Evolutionary conservation across 2,888 invertebrate species (phyloP).

Genomic region (Amphipyra berbera): DNA sequence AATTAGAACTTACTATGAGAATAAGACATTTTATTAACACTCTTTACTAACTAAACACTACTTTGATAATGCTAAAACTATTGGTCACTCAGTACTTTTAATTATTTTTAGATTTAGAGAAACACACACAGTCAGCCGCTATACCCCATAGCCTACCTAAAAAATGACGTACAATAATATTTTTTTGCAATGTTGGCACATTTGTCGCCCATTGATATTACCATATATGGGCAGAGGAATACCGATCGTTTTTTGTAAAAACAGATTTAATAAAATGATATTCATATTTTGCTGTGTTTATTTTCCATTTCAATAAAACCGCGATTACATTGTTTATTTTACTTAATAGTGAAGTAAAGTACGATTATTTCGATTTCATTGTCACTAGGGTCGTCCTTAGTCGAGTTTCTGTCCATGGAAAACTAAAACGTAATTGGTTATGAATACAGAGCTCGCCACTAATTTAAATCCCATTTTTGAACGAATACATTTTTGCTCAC

Average conservation of each 20-base stretch:
- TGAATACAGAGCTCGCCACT: slow-evolving; percentile 8
- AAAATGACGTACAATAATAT: slow-evolving; percentile 80
- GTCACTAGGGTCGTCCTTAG: background rate
- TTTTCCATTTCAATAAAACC: background rate
- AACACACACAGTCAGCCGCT: slow-evolving; percentile 87
- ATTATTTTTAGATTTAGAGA: slow-evolving; percentile 75
- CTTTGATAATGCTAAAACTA: slow-evolving; percentile 69
- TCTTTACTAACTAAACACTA: slow-evolving; percentile 76
- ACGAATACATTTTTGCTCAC: slow-evolving; percentile 43
- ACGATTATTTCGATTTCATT: background rate
- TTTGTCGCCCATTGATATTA: slow-evolving; percentile 69
- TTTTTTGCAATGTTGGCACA: slow-evolving; percentile 72
- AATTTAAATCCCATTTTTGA: slow-evolving; percentile 27
- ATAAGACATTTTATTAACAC: slow-evolving; percentile 82
- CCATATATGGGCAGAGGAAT: slow-evolving; percentile 76
- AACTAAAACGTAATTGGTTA: background rate
- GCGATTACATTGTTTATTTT: background rate
- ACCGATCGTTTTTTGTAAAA: slow-evolving; percentile 15
- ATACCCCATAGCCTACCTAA: slow-evolving; percentile 78
- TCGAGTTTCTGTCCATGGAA: slow-evolving; percentile 14
- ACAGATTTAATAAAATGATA: no score
- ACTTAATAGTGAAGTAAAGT: background rate
- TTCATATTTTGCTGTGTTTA: no score
- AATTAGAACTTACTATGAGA: slow-evolving; percentile 84
- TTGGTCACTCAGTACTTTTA: slow-evolving; percentile 77